Base-by-base conservation (phyloP, 2,888 invertebrate genomes). In the Agrotis segetum region DNA sequence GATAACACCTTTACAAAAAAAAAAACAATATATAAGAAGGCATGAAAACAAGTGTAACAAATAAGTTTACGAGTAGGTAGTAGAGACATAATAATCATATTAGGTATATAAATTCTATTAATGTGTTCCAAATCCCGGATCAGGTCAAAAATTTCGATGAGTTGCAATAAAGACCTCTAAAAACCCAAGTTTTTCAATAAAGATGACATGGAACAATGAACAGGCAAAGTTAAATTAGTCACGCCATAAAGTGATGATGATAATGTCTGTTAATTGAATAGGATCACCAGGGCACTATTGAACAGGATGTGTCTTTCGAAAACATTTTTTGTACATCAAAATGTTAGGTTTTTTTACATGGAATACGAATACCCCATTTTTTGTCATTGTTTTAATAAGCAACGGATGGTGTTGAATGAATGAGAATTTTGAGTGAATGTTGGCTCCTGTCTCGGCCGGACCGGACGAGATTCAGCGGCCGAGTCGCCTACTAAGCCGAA, bases 261-360 rank as follows among this genome's bases (percentile, higher is more conserved):
- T 44, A 21, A 53, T 29, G 29, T 11, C 14, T 19, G n/a, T 19
- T 24, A 21, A 17, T 24, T n/a, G 47, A 46, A 21, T 21, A 16
- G 17, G 34, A n/a, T 64, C 60, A 47, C 55, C 40, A 64, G 46
- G 53, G 17, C 17, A 61, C 56, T 52, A 71, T 21, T 50, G 58
- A 76, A 40, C 34, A 73, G 66, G 79, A 72, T 76, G n/a, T 34
- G 16, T 6, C 17, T 53, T 59, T 1, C 4, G 52, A 59, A 3
- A 53, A 53, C n/a, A 21, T 58, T 58, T 66, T 63, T 63, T 58
- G 61, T 29, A 6, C n/a, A 19, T 17, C 46, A n/a, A 68, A 58
- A 40, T 55, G 29, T 21, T 17, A 50, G 11, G 13, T 29, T 50
- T 5, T 49, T 50, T 50, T 11, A 1, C 14, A 44, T 44, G 21